Percentiles rank a stretch among this genome's conserved stretches.
phyloP scores from a whole-genome alignment of 1,140 invertebrate genomes.

The Tetramorium alpestre region DNA sequence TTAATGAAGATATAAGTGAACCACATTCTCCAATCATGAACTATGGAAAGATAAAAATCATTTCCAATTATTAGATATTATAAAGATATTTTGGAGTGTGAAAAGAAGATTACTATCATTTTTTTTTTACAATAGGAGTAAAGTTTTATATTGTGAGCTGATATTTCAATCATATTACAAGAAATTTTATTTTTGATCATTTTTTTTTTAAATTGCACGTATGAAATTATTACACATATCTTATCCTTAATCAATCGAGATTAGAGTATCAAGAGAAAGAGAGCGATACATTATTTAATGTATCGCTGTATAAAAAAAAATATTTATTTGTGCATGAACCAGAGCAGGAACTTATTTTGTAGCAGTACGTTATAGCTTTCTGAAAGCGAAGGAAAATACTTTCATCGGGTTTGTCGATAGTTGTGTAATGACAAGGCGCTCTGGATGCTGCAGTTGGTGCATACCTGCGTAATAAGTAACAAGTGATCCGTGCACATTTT shows the following conservation, averaged over 20 bases:
- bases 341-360: slow-evolving; percentile 3
- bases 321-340: slow-evolving; percentile 18
- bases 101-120: slow-evolving; percentile 46
- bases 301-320: slow-evolving; percentile 21
- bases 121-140: not conserved
- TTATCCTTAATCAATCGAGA: not conserved
- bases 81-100: slow-evolving; percentile 53
- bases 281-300: slow-evolving; percentile 23
- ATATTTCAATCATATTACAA: not conserved
- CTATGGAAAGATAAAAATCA: not conserved
- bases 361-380: slow-evolving; percentile 29
- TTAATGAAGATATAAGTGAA: slow-evolving; percentile 39
- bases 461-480: slow-evolving; percentile 66
- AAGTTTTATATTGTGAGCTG: not conserved
- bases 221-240: slow-evolving; percentile 9
- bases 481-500: slow-evolving; percentile 60
- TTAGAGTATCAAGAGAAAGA: slow-evolving; percentile 23
- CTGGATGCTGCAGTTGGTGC: slow-evolving; percentile 51
- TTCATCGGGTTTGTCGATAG: slow-evolving; percentile 44
- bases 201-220: not conserved
- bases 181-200: not conserved
- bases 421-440: slow-evolving; percentile 59
- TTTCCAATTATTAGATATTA: slow-evolving; percentile 10
- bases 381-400: slow-evolving; percentile 44
- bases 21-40: slow-evolving; percentile 71